These are phyloP conservation scores for Oplegnathus fasciatus DNA, from an alignment of 2,113 vertebrate species.

Conservation along the genomic window DNA sequence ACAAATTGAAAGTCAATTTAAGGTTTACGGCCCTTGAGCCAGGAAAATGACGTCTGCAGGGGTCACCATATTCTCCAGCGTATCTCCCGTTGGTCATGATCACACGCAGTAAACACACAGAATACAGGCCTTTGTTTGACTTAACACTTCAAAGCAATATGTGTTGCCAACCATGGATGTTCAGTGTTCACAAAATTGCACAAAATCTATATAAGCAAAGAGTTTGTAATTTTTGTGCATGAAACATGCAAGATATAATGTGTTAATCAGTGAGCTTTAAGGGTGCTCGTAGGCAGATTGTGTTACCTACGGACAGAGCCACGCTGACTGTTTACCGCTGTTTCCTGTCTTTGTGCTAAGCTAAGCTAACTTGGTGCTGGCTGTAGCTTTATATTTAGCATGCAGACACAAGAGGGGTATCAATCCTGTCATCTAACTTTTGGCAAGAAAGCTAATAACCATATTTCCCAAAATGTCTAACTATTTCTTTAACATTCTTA, in stretches of 20 bases:
- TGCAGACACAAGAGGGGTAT: neutral
- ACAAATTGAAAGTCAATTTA: constrained; percentile 77
- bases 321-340: neutral
- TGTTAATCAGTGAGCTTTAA: neutral
- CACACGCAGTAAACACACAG: no score
- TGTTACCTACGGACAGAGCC: neutral
- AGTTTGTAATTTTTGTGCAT: no score
- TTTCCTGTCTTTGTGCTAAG: neutral
- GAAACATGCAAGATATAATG: neutral
- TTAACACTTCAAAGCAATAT: constrained; percentile 9
- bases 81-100: constrained; percentile 18
- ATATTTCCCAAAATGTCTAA: neutral
- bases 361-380: no score
- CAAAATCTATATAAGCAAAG: neutral
- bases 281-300: neutral
- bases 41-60: constrained; percentile 53
- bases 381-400: neutral
- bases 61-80: constrained; percentile 22
- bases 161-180: neutral
- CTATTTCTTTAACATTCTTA: neutral
- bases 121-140: constrained; percentile 41
- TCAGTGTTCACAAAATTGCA: neutral
- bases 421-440: neutral
- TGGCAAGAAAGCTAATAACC: neutral
- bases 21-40: constrained; percentile 62